Percentiles rank a stretch among this genome's conserved stretches.
phyloP scores from a whole-genome alignment of 2,888 invertebrate species.

The Aspidiotus destructor region DNA sequence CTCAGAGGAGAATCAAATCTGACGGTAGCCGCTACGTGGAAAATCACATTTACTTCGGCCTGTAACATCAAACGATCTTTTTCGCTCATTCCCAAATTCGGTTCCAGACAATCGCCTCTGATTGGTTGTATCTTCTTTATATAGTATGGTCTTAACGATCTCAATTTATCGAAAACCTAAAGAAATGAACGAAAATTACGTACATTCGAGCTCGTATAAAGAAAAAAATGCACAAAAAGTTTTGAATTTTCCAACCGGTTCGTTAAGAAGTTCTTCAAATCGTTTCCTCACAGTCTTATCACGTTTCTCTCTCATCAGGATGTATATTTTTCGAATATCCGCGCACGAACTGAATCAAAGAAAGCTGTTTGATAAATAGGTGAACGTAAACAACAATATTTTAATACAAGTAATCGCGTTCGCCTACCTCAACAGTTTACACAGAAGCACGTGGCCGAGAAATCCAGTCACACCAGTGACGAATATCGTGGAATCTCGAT shows the following conservation, averaged over 20 bases:
- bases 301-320: conserved; percentile 35
- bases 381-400: too few species aligned
- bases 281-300: conserved; percentile 20
- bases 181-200: not conserved
- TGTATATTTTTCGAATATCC: conserved; percentile 34
- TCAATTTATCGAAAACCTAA: conserved; percentile 34
- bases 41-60: conserved; percentile 47
- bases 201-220: not conserved
- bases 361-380: not conserved
- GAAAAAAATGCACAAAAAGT: not conserved
- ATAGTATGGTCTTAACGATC: conserved; percentile 46
- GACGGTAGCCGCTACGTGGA: conserved; percentile 87
- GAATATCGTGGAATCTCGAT: conserved; percentile 13
- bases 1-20: conserved; percentile 73
- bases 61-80: conserved; percentile 52
- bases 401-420: too few species aligned
- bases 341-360: conserved; percentile 34
- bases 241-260: not conserved
- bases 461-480: conserved; percentile 30
- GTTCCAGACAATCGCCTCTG: conserved; percentile 56
- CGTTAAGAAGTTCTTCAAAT: conserved; percentile 1
- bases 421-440: conserved; percentile 23
- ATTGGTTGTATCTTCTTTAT: conserved; percentile 59
- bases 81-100: conserved; percentile 54
- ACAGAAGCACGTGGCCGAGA: conserved; percentile 28